Base-by-base conservation (phyloP, 2,888 invertebrate species). In the Andrena praecox region DNA sequence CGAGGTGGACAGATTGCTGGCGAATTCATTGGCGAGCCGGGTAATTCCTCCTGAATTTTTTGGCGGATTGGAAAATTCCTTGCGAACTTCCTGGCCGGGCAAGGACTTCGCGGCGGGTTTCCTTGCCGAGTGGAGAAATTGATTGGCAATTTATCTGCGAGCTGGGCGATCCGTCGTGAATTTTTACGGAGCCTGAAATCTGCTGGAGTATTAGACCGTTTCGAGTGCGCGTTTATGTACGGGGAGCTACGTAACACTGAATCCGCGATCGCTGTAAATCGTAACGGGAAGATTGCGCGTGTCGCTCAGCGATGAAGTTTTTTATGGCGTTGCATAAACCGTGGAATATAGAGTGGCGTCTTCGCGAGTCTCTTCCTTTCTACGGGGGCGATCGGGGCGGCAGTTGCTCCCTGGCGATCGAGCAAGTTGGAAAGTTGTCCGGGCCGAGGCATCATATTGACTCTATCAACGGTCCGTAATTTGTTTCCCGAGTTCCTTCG, bases 321-420 rank as follows among this genome's bases (percentile, higher is more conserved):
- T 77, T 77, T 77, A 77, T 16, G 77, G 48, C 7, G 29, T 24
- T 59, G 31, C 77, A 27, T 77, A 77, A 77, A 77, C 56, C 20
- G 56, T n/a, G 27, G 66, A 77, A 77, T 77, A 77, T 59, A 77
- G 78, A 77, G 64, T 59, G 27, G 77, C n/a, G 50, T 59, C 29
- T 60, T 35, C 33, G 54, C 31, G 50, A 2, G 50, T 12, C 10
- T 66, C 77, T 59, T 59, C n/a, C 66, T 52, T 24, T 16, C 56
- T 24, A 27, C 2, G 35, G 1, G 10, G 0, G 0, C 6, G 6
- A 10, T 7, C 10, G 7, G 8, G 56, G 27, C 12, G 3, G n/a
- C 8, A 20, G 35, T 66, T 59, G 59, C 50, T 66, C 59, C 64
- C 33, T 66, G 10, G 27, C 64, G 59, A 66, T 59, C 77, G 56